phyloP scores from a whole-genome alignment of 2,113 vertebrate species.

The Myodes glareolus region DNA sequence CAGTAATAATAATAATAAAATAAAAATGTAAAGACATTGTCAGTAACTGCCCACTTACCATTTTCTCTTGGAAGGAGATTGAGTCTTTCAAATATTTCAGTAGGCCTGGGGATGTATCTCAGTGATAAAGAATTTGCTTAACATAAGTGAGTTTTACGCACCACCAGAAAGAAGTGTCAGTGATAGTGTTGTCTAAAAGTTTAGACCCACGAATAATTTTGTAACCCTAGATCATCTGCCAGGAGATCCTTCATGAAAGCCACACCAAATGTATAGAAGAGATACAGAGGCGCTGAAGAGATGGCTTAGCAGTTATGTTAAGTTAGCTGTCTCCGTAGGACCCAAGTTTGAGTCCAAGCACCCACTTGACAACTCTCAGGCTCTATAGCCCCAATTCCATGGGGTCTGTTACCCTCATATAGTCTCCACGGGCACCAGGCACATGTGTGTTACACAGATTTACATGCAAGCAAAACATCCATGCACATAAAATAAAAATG shows the following conservation, averaged over 20 bases:
- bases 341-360: background rate
- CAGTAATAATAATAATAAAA: background rate
- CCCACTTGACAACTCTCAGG: background rate
- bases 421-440: background rate
- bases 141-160: background rate
- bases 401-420: background rate
- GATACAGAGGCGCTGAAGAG: background rate
- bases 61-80: slow-evolving; percentile 2
- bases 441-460: background rate
- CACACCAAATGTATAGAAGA: background rate
- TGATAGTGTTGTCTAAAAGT: background rate
- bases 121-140: background rate
- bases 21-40: background rate
- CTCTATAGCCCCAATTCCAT: background rate
- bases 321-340: background rate
- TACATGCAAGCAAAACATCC: background rate
- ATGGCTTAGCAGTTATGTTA: background rate
- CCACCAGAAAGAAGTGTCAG: background rate
- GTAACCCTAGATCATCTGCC: background rate
- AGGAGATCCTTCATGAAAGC: slow-evolving; percentile 1
- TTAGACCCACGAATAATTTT: background rate
- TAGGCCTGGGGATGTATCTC: background rate
- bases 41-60: background rate
- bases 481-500: background rate
- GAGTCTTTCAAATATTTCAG: slow-evolving; percentile 13